A percentile compares a stretch with the other conserved stretches of the same genome.
phyloP scores from a whole-genome alignment of 2,888 invertebrate genomes.

The Drosophila macrospina region DNA sequence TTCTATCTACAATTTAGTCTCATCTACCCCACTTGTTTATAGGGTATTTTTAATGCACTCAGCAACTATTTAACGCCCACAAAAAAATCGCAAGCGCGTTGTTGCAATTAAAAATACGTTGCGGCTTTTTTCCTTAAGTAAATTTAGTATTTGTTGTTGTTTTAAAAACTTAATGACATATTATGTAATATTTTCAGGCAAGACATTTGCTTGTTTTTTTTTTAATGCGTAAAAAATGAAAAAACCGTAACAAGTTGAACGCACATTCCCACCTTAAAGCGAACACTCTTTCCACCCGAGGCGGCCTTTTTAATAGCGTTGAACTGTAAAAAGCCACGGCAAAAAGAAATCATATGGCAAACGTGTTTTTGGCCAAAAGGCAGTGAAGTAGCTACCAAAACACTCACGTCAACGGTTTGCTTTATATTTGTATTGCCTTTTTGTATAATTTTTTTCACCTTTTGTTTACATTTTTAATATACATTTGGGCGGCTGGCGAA shows the following conservation, averaged over 20 bases:
- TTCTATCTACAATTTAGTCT: background rate
- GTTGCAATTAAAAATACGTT: conserved; percentile 64
- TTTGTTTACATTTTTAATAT: conserved; percentile 73
- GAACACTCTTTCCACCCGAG: background rate
- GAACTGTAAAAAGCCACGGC: conserved; percentile 32
- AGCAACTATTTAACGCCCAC: conserved; percentile 59
- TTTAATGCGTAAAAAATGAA: conserved; percentile 45
- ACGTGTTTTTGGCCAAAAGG: conserved; percentile 50
- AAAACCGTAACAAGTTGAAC: conserved; percentile 57
- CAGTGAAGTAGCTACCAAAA: conserved; percentile 36
- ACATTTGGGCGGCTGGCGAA: conserved; percentile 55
- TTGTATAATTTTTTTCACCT: conserved; percentile 19
- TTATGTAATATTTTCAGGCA: conserved; percentile 58
- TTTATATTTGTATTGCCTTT: conserved; percentile 2
- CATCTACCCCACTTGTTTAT: background rate
- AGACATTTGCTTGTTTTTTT: conserved; percentile 10
- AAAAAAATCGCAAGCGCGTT: conserved; percentile 34
- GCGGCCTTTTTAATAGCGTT: conserved; percentile 43
- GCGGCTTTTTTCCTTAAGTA: conserved; percentile 18
- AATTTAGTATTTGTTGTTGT: conserved; percentile 10
- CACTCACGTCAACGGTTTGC: conserved; percentile 25
- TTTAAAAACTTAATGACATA: conserved; percentile 31
- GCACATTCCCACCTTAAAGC: conserved; percentile 24
- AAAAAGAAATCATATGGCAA: conserved; percentile 31
- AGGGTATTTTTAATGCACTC: conserved; percentile 16